Conservation (phyloP, 2,888 invertebrate species). For the Drosophila subsilvestris region DNA sequence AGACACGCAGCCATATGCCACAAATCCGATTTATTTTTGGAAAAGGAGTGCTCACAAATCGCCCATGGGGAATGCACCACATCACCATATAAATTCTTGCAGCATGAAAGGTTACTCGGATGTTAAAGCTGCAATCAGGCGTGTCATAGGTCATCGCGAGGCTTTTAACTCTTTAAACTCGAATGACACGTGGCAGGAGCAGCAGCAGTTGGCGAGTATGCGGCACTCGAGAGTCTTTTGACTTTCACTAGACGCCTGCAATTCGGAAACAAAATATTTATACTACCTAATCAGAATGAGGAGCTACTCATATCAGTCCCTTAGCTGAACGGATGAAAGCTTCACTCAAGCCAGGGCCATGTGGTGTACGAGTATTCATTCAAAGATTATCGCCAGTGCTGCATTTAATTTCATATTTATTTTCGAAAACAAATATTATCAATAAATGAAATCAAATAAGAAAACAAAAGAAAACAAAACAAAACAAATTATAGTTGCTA, state of each 20-base stretch:
- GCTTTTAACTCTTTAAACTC: background rate
- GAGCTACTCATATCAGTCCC: too few relatives aligned
- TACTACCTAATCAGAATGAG: too few relatives aligned
- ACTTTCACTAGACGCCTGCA: too few relatives aligned
- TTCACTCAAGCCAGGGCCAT: too few relatives aligned
- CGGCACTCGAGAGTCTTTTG: too few relatives aligned
- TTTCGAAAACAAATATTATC: background rate
- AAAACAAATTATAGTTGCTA: constrained; percentile 32
- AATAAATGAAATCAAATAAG: background rate
- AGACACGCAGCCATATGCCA: background rate
- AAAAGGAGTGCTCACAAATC: background rate
- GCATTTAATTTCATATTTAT: constrained; percentile 1
- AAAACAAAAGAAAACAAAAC: constrained; percentile 7
- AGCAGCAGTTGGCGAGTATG: background rate
- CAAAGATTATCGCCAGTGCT: background rate
- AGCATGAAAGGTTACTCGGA: background rate
- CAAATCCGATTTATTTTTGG: constrained; percentile 22
- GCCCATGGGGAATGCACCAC: background rate
- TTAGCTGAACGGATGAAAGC: too few relatives aligned
- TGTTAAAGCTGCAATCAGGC: background rate
- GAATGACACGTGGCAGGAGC: background rate
- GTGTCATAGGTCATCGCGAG: background rate
- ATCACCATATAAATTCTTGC: background rate
- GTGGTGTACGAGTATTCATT: too few relatives aligned
- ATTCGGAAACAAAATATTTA: too few relatives aligned